Evolutionary conservation across 2,888 invertebrate genomes (phyloP).

Genomic region (Chloroclystis v-ata): DNA sequence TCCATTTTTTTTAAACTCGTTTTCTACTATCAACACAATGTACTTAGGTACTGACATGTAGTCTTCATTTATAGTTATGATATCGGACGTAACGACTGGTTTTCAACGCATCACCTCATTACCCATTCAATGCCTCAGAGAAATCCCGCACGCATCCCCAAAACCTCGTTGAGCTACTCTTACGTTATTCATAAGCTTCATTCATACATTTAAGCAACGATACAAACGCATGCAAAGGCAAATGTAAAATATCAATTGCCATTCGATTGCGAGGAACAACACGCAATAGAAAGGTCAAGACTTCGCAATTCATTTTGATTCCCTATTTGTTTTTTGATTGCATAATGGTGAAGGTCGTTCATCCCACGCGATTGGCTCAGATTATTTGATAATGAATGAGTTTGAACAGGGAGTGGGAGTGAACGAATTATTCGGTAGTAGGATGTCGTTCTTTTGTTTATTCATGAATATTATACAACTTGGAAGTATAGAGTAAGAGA

Average conservation of each 20-base stretch:
- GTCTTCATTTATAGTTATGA: no score
- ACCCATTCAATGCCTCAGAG: no score
- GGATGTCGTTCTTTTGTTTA: not conserved
- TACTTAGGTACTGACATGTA: no score
- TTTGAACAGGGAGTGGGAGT: constrained; percentile 10
- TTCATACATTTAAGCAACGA: constrained; percentile 4
- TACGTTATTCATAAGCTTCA: no score
- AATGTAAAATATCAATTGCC: constrained; percentile 13
- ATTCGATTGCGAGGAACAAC: constrained; percentile 8
- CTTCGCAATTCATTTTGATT: constrained; percentile 31
- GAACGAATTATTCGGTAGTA: constrained; percentile 6
- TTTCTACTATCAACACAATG: no score
- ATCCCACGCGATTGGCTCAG: constrained; percentile 18
- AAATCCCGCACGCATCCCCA: no score
- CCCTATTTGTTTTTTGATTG: constrained; percentile 36
- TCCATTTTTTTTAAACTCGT: no score
- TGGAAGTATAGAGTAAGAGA: no score
- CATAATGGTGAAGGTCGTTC: constrained; percentile 26
- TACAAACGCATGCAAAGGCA: not conserved
- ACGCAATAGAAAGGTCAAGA: constrained; percentile 27
- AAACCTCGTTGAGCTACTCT: no score
- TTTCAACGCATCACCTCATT: no score
- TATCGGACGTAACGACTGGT: no score
- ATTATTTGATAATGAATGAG: not conserved
- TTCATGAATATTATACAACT: no score